Base-by-base conservation (phyloP, 1,140 invertebrate genomes). In the Drosophila nigrodunni region DNA sequence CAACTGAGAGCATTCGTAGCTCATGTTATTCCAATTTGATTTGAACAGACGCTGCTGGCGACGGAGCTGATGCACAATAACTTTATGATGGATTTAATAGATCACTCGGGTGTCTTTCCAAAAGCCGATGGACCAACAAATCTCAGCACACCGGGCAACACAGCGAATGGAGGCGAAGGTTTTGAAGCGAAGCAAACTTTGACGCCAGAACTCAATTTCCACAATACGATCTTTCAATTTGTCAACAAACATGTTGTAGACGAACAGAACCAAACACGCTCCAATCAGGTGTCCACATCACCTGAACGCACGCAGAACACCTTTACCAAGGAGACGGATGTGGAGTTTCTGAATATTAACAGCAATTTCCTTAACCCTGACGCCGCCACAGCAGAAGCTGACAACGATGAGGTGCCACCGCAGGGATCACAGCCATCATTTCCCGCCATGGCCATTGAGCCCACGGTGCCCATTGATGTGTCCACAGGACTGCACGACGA, bases 1-100 rank as follows among this genome's bases (percentile, higher is more conserved):
- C 25, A 30, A 47, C 44, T 18, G 10, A 5, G 2, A 15, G n/a
- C 18, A n/a, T 39, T 10, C 2, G 34, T 13, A 58, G 6, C 8
- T 44, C 9, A 41, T 11, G 34, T n/a, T 3, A 47, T 18, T 57
- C n/a, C 25, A 2, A 25, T 21, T 41, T 37, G 3, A 21, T n/a
- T 2, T 8, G n/a, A 5, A 46, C 59, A 91, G 87, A 77, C 90
- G 44, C 81, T 92, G 49, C 72, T 92, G 39, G 81, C 87, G 43
- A 70, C 90, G 10, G 83, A 90, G 55, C 73, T 87, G 35, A 78
- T 86, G 75, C 82, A 78, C 7, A 83, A 87, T 6, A 78, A 83
- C 25, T 88, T 87, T 25, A 88, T 87, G 44, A 91, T 91, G 81
- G 86, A 89, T 52, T 67, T 89, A 13, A 89, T 89, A 9, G 86